Base-by-base conservation (phyloP, 2,888 invertebrate genomes). In the Luperina testacea region DNA sequence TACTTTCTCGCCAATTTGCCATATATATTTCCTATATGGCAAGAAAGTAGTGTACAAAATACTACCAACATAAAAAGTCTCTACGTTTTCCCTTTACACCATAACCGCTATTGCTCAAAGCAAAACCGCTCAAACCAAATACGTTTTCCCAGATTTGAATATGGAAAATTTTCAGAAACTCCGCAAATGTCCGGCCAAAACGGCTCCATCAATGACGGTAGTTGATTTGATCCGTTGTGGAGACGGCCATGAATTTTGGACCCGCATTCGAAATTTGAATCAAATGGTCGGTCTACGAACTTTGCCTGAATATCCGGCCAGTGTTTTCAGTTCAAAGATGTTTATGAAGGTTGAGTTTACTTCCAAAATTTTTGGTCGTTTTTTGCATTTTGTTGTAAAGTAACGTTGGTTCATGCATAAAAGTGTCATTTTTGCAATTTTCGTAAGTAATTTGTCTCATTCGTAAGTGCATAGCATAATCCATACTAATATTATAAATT, bases 131-230 rank as follows among this genome's bases (percentile, higher is more conserved):
- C 68, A 78, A 81, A 63, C 69, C 77, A 81, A 83, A 85, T 81
- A 81, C 85, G 83, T 85, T 84, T 84, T 70, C 69, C n/a, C 57
- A 72, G 57, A 84, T 84, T 85, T 85, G 85, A 84, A 84, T 84
- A 84, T 77, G 82, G 75, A 85, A 85, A 63, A 75, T 42, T 81
- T 81, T 61, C 78, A 82, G 65, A 67, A 73, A 72, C 65, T 82
- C 63, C 27, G 72, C 82, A 75, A 84, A 82, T 82, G 85, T 78
- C 72, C 78, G 75, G 63, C 64, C 20, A 63, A 71, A 85, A 82
- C 42, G 65, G 61, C 42, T 81, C 72, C 59, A 70, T 20, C 78
- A 78, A 78, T 67, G 63, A 70, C 27, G 72, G 72, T 65, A 75
- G 78, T 65, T 72, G 85, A 84, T 85, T 82, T 82, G 63, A 84